phyloP scores from a whole-genome alignment of 2,888 invertebrate genomes.

The Zhuqinia jingwanae region DNA sequence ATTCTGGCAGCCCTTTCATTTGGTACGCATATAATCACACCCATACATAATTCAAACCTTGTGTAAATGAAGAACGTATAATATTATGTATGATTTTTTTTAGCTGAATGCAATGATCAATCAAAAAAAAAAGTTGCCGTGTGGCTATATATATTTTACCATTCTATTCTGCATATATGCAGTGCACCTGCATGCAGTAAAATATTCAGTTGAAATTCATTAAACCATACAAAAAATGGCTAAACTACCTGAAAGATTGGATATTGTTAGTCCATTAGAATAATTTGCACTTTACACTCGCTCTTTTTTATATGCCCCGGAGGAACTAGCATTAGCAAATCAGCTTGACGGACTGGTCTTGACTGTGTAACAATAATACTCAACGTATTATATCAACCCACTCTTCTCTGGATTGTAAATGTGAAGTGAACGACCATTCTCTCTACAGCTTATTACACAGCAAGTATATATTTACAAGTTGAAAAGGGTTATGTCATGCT shows the following conservation, averaged over 20 bases:
- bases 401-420: not conserved
- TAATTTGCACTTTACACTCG: conserved; percentile 57
- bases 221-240: not conserved
- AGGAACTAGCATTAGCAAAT: conserved; percentile 55
- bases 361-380: too few species aligned
- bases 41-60: not conserved
- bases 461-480: not conserved
- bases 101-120: not conserved
- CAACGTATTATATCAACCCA: too few species aligned
- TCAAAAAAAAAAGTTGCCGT: not conserved
- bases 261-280: conserved; percentile 29
- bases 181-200: not conserved
- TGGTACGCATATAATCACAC: not conserved
- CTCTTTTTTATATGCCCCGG: conserved; percentile 43
- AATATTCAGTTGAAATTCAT: not conserved
- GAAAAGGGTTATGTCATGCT: not conserved
- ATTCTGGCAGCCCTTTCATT: not conserved
- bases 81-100: not conserved
- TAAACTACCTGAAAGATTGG: not conserved
- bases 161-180: not conserved
- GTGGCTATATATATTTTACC: not conserved
- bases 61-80: not conserved
- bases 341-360: conserved; percentile 20
- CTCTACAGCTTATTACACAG: not conserved
- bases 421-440: not conserved